phyloP scores from a whole-genome alignment of 2,113 vertebrate species.

The Anguilla japonica region DNA sequence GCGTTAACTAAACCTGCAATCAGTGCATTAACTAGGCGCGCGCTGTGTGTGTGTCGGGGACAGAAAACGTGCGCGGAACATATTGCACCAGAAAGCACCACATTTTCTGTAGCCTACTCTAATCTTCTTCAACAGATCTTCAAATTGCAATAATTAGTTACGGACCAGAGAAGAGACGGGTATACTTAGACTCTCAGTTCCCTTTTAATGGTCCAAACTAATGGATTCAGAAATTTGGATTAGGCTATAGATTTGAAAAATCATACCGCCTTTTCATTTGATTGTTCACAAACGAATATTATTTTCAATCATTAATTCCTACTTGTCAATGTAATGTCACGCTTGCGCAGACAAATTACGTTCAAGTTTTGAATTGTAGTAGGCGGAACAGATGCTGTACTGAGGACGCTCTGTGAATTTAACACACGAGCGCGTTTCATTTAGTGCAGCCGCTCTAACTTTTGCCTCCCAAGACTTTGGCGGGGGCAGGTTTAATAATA shows the following conservation, averaged over 20 bases:
- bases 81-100: not conserved
- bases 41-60: slow-evolving; percentile 21
- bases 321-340: not conserved
- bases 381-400: not conserved
- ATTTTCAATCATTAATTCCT: not conserved
- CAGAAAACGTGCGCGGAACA: slow-evolving; percentile 15
- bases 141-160: not conserved
- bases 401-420: not conserved
- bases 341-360: not conserved
- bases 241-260: not conserved
- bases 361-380: not conserved
- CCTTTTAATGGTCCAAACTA: not conserved
- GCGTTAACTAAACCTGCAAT: slow-evolving; percentile 45
- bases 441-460: not conserved
- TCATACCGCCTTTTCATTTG: not conserved
- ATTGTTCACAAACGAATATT: not conserved
- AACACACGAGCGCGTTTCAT: not conserved
- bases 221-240: not conserved
- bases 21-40: slow-evolving; percentile 28
- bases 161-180: not conserved
- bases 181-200: not conserved
- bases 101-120: not conserved
- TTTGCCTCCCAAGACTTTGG: not conserved
- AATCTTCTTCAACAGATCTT: not conserved
- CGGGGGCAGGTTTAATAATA: not conserved